Evolutionary conservation across 2,888 invertebrate genomes (phyloP), one percentile per base, ranked within the genome.

Genomic region (Sipunculus nudus): DNA sequence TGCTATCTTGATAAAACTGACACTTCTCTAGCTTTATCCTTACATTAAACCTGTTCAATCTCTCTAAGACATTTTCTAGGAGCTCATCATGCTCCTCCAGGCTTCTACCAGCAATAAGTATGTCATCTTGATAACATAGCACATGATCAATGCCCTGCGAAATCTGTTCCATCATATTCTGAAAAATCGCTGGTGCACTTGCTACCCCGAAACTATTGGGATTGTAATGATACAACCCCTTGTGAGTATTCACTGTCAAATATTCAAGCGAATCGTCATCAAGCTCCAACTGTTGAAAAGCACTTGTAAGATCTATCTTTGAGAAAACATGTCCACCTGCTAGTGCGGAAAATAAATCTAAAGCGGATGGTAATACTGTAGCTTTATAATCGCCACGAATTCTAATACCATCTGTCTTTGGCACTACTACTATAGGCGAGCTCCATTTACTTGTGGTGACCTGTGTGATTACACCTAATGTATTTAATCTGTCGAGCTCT

Each of bases 161-260:
- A 35, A 79, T 59, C 31, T 72, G 58, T 63, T 83, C 64, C 74
- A 82, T 79, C 0, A 75, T 53, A 56, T 68, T 21, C 32, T 59
- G 60, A 45, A 59, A 59, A 25, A 59, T 49, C 3, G 16, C 60
- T 10, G 59, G 59, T 3, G 59, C 46, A 5, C 40, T 40, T n/a
- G 32, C 48, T 10, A 59, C 60, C 4, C 60, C 60, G 28, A 28
- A 59, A 25, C 32, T 26, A 16, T 61, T 16, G 5, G 45, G 6
- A 2, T 23, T 50, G 32, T 49, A 59, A 8, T 25, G 46, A 58
- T 21, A 59, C 46, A 59, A 39, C 10, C 60, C 60, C 21, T 41
- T 53, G 19, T 28, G 48, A 16, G 60, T 59, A 19, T 59, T 59
- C 16, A 59, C 56, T 3, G 59, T 48, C 2, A 46, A 10, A 13